Base-by-base conservation (phyloP, 1,140 invertebrate genomes). In the Dryas iulia region DNA sequence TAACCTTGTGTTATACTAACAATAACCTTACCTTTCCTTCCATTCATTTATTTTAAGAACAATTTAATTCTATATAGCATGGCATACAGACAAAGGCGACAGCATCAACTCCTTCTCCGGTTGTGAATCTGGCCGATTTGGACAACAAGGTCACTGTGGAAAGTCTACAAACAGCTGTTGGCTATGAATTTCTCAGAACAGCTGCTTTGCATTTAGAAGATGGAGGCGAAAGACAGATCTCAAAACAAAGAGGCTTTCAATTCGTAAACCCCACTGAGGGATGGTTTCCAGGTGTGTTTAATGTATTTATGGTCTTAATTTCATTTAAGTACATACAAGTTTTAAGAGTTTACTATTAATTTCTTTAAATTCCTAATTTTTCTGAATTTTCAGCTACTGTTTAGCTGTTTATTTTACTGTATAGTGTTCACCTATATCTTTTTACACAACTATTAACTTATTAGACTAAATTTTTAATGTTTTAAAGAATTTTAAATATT, bases 201-300 rank as follows among this genome's bases (percentile, higher is more conserved):
- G 93, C 93, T 24, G 93, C 95, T 0, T 84, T 95, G 11, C 92
- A 93, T 3, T 69, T 96, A 1, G 92, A 94, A 72, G 96, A 97
- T 81, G 95, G 95, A 35, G 95, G 95, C 1, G 92, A 94, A 64
- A 87, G 94, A 7, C 92, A 94, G 35, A 94, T 95, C 60, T 93
- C 94, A 79, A 91, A 95, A 78, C 95, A 97, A 79, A 94, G 94
- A 74, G 96, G 96, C 6, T 97, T 97, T 87, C 95, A 97, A 79
- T 94, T 95, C 79, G 92, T 98, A n/a, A 96, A 97, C 90, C 97
- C 97, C 10, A 96, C 95, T 0, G 96, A 98, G 74, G 94, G 96
- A 59, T 96, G 95, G 95, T 98, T 97, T 84, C 96, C 96, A 84
- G 97, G 96, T 96, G 87, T 87, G 70, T 74, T 12, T 14, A 59